Base-by-base conservation (phyloP, 2,888 invertebrate genomes). In the Zygothrica quintamaculata region DNA sequence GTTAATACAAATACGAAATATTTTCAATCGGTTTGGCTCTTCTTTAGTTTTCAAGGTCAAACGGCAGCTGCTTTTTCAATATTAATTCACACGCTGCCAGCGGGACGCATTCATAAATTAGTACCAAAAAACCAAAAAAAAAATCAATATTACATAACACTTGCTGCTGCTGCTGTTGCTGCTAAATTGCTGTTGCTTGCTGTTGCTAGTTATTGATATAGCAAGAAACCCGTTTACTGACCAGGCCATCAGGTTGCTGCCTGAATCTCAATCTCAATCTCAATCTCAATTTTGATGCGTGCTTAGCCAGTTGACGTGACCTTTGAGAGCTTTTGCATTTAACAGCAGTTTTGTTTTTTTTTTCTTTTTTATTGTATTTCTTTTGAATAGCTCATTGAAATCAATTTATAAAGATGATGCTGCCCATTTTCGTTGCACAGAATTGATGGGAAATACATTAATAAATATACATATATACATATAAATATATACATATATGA, bases 81-180 rank as follows among this genome's bases (percentile, higher is more conserved):
- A 65, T 75, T 18, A 71, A 85, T 84, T 81, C 80, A 81, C 86
- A 86, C 77, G 77, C 73, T 44, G 55, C 9, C 8, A 26, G 39
- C 22, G 18, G 11, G 18, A 3, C 40, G 33, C 26, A 33, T 40
- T 43, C 31, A 70, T 65, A 60, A 69, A 77, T 70, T 70, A 58
- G 51, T 70, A 65, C 18, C 39, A 48, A 56, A 77, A 80, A 66
- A 74, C 69, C 74, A 65, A 69, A 76, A 74, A 48, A 56, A 77
- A 80, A 66, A 74, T 71, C 74, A 65, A 69, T 79, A 74, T 81
- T 81, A 84, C 86, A 86, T 86, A 81, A 81, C 58, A 66, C 47
- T 64, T 51, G 51, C 55, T 52, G 44, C 29, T 64, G 61, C 36
- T 13, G 39, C 25, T 53, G 42, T 33, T 46, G 57, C 42, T 50